Conservation (phyloP, 2,888 invertebrate genomes). For the Parochlus steinenii region DNA sequence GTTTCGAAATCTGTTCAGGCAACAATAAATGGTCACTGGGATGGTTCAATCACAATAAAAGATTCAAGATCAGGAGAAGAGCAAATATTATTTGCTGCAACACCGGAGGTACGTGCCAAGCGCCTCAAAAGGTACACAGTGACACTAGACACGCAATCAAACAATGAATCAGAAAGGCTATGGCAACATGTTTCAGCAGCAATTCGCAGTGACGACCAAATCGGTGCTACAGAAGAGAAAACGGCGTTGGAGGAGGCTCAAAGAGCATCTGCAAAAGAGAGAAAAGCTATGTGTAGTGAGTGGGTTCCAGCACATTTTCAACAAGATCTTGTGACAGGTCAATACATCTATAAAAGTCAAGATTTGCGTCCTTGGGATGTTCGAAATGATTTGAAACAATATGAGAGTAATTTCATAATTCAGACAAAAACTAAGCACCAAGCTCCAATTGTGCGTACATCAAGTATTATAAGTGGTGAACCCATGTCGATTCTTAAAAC, state of each 20-base stretch:
- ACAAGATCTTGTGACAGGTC: conserved; percentile 34
- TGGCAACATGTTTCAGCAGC: conserved; percentile 81
- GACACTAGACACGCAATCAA: conserved; percentile 54
- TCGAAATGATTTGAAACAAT: conserved; percentile 71
- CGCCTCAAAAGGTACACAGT: conserved; percentile 66
- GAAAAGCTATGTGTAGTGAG: conserved; percentile 42
- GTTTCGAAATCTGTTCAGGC: too few relatives aligned
- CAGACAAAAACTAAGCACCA: conserved; percentile 59
- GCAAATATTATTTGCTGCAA: conserved; percentile 52
- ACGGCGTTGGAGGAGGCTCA: conserved; percentile 79
- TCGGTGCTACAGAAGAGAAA: conserved; percentile 81
- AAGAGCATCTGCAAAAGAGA: conserved; percentile 51
- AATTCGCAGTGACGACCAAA: conserved; percentile 66
- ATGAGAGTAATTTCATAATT: conserved; percentile 66
- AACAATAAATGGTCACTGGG: conserved; percentile 82
- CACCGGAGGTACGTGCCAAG: conserved; percentile 45
- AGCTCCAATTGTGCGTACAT: conserved; percentile 54
- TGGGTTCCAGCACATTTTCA: conserved; percentile 65
- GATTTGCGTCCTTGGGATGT: conserved; percentile 81
- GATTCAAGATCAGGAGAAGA: conserved; percentile 64
- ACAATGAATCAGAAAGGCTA: conserved; percentile 71
- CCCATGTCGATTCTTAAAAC: conserved; percentile 33
- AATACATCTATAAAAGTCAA: conserved; percentile 60
- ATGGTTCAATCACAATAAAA: conserved; percentile 67
- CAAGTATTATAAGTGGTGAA: conserved; percentile 51